These are phyloP conservation scores for Coecobrya sp. DNA, from an alignment of 2,888 invertebrate species.

Conservation along the genomic window DNA sequence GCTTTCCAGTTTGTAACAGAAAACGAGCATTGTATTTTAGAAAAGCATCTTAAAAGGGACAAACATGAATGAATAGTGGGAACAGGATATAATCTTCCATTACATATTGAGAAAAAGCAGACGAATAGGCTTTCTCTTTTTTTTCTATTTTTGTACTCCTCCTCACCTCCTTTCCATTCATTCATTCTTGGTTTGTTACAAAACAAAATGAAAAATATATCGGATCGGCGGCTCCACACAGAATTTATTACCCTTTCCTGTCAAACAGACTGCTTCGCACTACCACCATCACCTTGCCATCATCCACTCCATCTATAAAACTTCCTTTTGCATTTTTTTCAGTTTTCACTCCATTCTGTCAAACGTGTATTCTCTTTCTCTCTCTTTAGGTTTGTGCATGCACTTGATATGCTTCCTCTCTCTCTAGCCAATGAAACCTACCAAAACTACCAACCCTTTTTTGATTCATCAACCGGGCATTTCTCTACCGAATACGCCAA, in stretches of 20 bases:
- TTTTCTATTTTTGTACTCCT: neutral
- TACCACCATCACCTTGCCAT: constrained; percentile 34
- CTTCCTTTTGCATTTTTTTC: neutral
- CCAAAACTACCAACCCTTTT: no score
- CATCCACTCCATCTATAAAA: constrained; percentile 16
- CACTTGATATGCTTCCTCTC: neutral
- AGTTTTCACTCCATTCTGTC: constrained; percentile 8
- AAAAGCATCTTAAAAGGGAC: no score
- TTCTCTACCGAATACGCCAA: neutral
- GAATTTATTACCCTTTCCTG: constrained; percentile 54
- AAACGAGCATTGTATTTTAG: no score
- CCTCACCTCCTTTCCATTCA: neutral
- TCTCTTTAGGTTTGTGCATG: neutral
- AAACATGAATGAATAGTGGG: no score
- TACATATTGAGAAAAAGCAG: no score
- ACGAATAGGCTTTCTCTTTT: neutral
- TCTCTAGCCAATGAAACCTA: neutral
- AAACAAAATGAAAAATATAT: neutral
- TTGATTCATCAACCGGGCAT: neutral
- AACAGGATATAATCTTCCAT: no score
- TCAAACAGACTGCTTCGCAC: constrained; percentile 32
- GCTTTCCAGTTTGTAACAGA: no score
- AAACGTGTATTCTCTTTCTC: neutral
- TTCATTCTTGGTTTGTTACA: neutral
- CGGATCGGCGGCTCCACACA: constrained; percentile 21